Percentiles rank a stretch among this genome's conserved stretches.
Evolutionary conservation across 2,113 vertebrate genomes (phyloP).

Genomic region (Peromyscus maniculatus): DNA sequence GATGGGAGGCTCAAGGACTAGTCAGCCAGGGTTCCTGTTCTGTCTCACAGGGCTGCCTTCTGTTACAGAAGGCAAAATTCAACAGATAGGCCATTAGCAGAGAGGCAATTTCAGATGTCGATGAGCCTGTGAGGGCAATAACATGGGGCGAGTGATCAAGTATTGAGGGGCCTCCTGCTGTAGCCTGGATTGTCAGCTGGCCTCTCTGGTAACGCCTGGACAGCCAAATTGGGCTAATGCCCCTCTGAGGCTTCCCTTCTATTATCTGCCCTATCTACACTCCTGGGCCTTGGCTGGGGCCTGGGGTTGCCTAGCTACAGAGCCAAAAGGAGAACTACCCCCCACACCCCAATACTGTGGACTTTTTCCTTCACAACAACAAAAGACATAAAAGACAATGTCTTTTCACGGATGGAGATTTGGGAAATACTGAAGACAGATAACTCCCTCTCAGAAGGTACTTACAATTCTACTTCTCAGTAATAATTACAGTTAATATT

Average conservation of each 20-base stretch:
- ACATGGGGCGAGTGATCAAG: not conserved
- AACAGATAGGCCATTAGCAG: not conserved
- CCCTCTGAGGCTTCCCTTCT: not conserved
- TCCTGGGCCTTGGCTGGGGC: not conserved
- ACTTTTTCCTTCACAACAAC: not conserved
- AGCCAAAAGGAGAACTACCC: not conserved
- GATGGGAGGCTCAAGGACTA: not conserved
- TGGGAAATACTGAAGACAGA: conserved; percentile 23
- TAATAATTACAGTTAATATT: not conserved
- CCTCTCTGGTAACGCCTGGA: not conserved
- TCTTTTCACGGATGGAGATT: conserved; percentile 37
- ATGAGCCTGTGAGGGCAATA: not conserved
- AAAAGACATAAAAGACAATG: not conserved
- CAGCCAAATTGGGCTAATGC: not conserved
- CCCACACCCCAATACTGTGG: not conserved
- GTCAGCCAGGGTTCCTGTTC: not conserved
- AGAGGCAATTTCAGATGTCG: not conserved
- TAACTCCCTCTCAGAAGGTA: not conserved
- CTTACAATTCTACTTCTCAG: not conserved
- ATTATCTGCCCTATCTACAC: not conserved
- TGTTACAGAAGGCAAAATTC: not conserved
- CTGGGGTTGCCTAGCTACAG: not conserved
- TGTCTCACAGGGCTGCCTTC: not conserved
- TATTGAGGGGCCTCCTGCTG: not conserved
- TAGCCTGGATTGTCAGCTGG: too few species aligned